Evolutionary conservation across 1,140 invertebrate species (phyloP).

Genomic region (Druon quercuslanigerum): DNA sequence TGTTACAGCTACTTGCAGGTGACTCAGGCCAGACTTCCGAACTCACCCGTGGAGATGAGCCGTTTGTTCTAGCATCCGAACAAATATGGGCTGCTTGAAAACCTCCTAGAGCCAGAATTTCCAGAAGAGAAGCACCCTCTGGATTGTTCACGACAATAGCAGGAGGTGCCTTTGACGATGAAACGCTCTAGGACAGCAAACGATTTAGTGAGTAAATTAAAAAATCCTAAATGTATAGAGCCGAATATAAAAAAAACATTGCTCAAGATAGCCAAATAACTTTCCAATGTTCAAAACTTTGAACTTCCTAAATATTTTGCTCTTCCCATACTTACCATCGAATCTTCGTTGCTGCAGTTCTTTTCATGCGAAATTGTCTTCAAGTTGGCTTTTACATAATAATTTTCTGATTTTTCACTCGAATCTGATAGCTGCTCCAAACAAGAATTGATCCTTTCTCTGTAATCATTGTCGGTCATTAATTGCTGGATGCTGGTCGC

Average conservation of each 20-base stretch:
- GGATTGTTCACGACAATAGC: conserved; percentile 46
- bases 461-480: conserved; percentile 50
- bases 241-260: too few species aligned
- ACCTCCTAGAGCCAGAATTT: conserved; percentile 42
- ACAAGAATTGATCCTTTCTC: conserved; percentile 54
- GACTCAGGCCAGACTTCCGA: conserved; percentile 56
- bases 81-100: conserved; percentile 53
- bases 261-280: too few species aligned
- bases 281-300: too few species aligned
- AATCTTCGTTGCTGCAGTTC: background rate
- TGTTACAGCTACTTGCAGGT: conserved; percentile 48
- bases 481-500: conserved; percentile 56
- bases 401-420: background rate
- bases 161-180: conserved; percentile 7
- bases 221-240: too few species aligned
- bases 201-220: background rate
- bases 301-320: too few species aligned
- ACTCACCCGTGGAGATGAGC: conserved; percentile 42
- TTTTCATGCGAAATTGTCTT: background rate
- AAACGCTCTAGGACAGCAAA: background rate
- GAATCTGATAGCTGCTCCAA: conserved; percentile 48
- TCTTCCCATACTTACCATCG: background rate
- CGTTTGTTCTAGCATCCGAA: conserved; percentile 39
- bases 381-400: background rate
- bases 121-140: conserved; percentile 49